Evolutionary conservation across 2,113 vertebrate species (phyloP).

Genomic region (Pionites leucogaster): DNA sequence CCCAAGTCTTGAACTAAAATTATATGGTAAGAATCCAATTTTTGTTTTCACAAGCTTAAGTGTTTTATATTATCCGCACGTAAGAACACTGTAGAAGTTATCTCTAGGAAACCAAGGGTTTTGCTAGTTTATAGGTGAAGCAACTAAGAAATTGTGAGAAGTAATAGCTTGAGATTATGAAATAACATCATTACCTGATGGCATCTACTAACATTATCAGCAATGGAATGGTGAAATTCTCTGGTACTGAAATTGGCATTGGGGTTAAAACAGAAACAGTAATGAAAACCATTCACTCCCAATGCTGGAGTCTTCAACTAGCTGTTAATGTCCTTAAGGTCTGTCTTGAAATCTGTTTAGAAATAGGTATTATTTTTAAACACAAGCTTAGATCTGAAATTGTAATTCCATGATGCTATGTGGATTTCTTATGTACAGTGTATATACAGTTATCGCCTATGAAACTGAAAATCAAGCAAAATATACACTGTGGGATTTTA

Average conservation of each 20-base stretch:
- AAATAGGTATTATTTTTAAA: neutral
- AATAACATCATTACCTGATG: neutral
- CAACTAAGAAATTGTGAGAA: neutral
- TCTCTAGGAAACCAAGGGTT: neutral
- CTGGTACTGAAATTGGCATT: neutral
- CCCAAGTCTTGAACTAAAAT: neutral
- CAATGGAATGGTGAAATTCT: neutral
- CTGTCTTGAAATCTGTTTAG: neutral
- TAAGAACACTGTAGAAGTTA: neutral
- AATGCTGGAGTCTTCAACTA: neutral
- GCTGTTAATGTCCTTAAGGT: neutral
- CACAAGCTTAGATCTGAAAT: neutral
- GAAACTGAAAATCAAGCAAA: neutral
- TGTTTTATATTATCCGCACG: neutral
- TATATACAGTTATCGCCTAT: accelerated
- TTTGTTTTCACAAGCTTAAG: neutral
- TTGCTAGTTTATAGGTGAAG: neutral
- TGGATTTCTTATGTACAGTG: neutral
- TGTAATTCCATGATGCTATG: neutral
- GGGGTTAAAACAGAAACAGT: neutral
- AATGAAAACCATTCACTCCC: neutral
- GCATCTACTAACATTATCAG: neutral
- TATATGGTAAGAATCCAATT: neutral
- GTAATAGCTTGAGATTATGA: neutral
- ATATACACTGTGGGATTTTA: neutral